Evolutionary conservation across 2,888 invertebrate species (phyloP).

Genomic region (Leptinotarsa juncta): DNA sequence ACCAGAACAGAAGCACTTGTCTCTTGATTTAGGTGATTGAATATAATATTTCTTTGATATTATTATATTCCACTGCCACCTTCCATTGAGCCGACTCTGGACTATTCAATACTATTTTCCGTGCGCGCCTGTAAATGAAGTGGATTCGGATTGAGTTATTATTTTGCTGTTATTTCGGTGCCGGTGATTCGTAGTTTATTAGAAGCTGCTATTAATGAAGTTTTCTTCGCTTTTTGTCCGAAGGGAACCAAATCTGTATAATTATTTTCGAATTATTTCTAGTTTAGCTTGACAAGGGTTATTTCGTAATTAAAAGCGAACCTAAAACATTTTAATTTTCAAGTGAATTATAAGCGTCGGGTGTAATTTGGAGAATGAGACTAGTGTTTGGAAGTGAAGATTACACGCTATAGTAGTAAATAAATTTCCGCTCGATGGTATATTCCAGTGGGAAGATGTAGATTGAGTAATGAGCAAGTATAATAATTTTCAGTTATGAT

Average conservation of each 20-base stretch:
- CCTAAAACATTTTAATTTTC: constrained; percentile 29
- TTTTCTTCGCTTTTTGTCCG: constrained; percentile 21
- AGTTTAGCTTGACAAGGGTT: constrained; percentile 36
- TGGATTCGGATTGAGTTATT: constrained; percentile 57
- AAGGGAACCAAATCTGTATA: constrained; percentile 28
- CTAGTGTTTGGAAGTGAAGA: constrained; percentile 22
- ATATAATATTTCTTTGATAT: too few relatives aligned
- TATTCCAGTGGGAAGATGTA: neutral
- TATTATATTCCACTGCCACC: too few relatives aligned
- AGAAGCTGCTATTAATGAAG: constrained; percentile 35
- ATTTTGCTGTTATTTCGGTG: constrained; percentile 52
- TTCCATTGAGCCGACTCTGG: constrained; percentile 4
- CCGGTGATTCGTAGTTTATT: constrained; percentile 45
- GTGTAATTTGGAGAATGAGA: constrained; percentile 20
- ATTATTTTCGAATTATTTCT: constrained; percentile 45
- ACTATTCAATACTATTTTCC: constrained; percentile 55
- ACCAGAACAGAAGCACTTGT: too few relatives aligned
- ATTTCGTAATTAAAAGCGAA: constrained; percentile 29
- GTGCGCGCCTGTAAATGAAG: constrained; percentile 52
- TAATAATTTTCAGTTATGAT: neutral
- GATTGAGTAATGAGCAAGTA: neutral
- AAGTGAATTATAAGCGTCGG: constrained; percentile 11
- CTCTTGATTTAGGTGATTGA: too few relatives aligned
- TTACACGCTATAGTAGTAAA: constrained; percentile 19
- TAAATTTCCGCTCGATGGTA: constrained; percentile 17